These are phyloP conservation scores for Pipistrellus nathusii DNA, from an alignment of 2,797 vertebrate species.

Conservation along the genomic window DNA sequence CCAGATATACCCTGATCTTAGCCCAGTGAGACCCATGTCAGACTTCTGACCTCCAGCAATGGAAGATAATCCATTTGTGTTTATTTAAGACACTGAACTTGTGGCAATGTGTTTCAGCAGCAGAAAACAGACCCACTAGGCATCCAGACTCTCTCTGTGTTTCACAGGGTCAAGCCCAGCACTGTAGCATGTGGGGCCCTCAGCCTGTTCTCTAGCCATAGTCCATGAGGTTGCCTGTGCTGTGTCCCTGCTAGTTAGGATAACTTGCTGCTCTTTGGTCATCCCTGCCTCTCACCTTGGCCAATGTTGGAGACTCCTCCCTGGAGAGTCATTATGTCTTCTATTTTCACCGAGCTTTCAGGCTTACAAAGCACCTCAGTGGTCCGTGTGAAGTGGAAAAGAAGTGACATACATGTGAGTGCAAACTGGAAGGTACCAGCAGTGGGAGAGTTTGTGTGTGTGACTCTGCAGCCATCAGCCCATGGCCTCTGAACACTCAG, in stretches of 20 bases:
- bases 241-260: not conserved
- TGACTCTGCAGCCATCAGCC: not conserved
- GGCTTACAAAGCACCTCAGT: not conserved
- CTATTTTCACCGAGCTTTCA: not conserved
- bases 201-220: not conserved
- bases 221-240: not conserved
- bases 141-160: not conserved
- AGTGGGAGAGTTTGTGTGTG: not conserved
- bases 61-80: not conserved
- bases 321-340: not conserved
- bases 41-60: not conserved
- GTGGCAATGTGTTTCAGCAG: not conserved
- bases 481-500: not conserved
- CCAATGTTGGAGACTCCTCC: not conserved
- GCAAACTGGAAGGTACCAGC: not conserved
- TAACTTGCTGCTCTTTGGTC: not conserved
- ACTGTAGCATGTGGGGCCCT: accelerated
- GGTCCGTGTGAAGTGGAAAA: not conserved
- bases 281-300: not conserved
- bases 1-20: not conserved
- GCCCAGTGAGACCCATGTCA: not conserved
- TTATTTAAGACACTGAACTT: not conserved
- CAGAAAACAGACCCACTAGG: not conserved
- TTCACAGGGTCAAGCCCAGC: not conserved
- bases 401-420: not conserved